Conservation (phyloP, 2,888 invertebrate species). For the Pseudoips prasinana region DNA sequence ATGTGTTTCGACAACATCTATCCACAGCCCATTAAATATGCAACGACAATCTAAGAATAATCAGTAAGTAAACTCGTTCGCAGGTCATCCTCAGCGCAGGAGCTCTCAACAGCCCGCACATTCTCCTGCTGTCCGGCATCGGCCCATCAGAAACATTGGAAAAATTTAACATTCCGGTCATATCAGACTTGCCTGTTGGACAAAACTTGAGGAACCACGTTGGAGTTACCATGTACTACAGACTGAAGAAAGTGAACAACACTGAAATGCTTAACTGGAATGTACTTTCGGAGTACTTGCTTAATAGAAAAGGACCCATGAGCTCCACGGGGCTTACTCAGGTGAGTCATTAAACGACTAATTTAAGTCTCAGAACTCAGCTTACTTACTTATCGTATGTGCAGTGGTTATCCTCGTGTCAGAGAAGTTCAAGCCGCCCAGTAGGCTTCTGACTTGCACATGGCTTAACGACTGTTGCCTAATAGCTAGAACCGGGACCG, state of each 20-base stretch:
- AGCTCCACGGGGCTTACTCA: slow-evolving; percentile 84
- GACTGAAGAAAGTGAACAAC: slow-evolving; percentile 65
- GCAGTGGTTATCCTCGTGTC: no score
- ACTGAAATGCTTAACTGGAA: slow-evolving; percentile 81
- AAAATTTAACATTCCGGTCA: slow-evolving; percentile 71
- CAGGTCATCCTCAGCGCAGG: slow-evolving; percentile 84
- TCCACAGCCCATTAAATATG: no score
- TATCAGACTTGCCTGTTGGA: slow-evolving; percentile 85
- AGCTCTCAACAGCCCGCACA: slow-evolving; percentile 84
- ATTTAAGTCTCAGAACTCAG: no score
- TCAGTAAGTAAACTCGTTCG: no score
- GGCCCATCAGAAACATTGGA: slow-evolving; percentile 80
- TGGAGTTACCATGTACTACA: slow-evolving; percentile 79
- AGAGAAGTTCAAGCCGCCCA: no score
- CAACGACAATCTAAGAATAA: no score
- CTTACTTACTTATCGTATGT: no score
- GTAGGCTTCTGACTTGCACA: no score
- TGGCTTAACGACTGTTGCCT: no score
- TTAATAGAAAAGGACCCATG: slow-evolving; percentile 81
- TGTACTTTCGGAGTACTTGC: slow-evolving; percentile 76
- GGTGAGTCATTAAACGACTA: slow-evolving; percentile 40
- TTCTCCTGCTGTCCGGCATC: slow-evolving; percentile 84
- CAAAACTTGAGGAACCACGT: slow-evolving; percentile 84
- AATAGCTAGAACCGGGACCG: no score
- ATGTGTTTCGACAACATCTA: no score